phyloP scores from a whole-genome alignment of 1,140 invertebrate species.

The Gonioctena quinquepunctata region DNA sequence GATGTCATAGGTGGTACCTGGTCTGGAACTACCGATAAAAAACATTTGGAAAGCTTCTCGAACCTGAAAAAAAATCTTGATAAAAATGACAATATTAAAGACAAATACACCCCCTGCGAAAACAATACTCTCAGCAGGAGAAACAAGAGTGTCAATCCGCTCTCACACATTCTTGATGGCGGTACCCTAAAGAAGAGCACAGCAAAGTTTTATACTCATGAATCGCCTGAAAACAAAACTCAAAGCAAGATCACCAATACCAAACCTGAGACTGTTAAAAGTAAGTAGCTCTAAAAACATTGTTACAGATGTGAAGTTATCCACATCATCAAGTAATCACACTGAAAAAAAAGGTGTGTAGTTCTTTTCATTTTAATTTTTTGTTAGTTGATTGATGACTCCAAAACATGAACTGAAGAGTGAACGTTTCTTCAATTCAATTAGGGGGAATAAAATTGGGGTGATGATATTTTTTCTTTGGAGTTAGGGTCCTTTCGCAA shows the following conservation, averaged over 20 bases:
- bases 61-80: conserved; percentile 38
- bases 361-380: no score
- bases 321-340: no score
- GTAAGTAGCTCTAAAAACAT: conserved; percentile 29
- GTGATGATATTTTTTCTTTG: no score
- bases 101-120: conserved; percentile 23
- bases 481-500: no score
- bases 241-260: neutral
- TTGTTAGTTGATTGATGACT: no score
- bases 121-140: conserved; percentile 26
- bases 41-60: conserved; percentile 27
- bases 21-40: conserved; percentile 47
- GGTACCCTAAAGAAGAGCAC: conserved; percentile 23
- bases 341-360: no score
- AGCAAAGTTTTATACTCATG: conserved; percentile 24
- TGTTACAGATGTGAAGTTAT: no score
- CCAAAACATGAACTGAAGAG: no score
- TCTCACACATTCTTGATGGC: conserved; percentile 43
- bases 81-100: conserved; percentile 39
- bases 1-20: conserved; percentile 54
- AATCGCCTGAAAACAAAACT: conserved; percentile 13
- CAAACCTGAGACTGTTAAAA: conserved; percentile 28
- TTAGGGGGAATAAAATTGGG: no score
- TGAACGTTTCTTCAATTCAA: no score
- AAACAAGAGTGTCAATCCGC: conserved; percentile 46